Percentiles rank a stretch among this genome's conserved stretches.
phyloP scores from a whole-genome alignment of 2,797 vertebrate species.

The Coregonus sp. region DNA sequence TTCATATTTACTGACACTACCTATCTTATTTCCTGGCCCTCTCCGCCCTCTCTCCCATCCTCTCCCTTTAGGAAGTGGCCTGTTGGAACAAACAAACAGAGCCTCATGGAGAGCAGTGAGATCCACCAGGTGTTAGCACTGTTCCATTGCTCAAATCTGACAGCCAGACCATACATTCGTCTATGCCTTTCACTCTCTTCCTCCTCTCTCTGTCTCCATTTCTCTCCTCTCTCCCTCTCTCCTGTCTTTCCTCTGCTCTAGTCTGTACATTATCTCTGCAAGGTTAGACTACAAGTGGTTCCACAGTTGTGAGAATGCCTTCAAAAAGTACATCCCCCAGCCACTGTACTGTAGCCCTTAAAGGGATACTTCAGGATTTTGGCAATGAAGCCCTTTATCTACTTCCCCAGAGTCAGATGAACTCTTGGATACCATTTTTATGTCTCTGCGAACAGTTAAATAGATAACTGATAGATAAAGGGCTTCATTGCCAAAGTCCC shows the following conservation, averaged over 20 bases:
- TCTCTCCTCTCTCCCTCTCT: not conserved
- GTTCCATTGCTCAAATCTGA: not conserved
- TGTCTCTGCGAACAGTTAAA: too few relatives aligned
- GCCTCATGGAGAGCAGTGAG: not conserved
- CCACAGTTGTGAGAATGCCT: not conserved
- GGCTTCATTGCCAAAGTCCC: too few relatives aligned
- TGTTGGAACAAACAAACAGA: too few relatives aligned
- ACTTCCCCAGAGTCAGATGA: too few relatives aligned
- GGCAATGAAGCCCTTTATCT: too few relatives aligned
- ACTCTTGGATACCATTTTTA: too few relatives aligned
- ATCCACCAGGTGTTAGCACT: constrained; percentile 4
- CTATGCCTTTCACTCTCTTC: not conserved
- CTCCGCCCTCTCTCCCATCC: constrained; percentile 1
- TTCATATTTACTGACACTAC: not conserved
- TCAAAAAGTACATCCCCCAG: not conserved
- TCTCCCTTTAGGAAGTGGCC: not conserved
- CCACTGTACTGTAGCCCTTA: not conserved
- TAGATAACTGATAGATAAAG: too few relatives aligned
- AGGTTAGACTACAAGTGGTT: not conserved
- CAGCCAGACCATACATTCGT: not conserved
- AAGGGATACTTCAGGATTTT: not conserved
- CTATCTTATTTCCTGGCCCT: not conserved
- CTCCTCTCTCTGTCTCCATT: not conserved
- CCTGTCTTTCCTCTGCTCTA: not conserved
- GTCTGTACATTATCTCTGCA: not conserved